phyloP scores from a whole-genome alignment of 2,797 vertebrate genomes.

The Melanogrammus aeglefinus region DNA sequence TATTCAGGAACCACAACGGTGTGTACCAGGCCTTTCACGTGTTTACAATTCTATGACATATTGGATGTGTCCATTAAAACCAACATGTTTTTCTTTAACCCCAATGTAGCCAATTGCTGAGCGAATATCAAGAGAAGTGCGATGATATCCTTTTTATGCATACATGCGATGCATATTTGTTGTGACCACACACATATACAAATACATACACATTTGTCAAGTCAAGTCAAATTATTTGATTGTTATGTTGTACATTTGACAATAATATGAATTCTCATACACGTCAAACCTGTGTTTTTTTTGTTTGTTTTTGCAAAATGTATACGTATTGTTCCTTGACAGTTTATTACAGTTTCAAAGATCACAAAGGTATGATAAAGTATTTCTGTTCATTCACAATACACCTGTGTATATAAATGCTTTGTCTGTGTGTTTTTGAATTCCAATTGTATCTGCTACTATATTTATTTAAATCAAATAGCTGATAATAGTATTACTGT shows the following conservation, averaged over 20 bases:
- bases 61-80: neutral
- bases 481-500: neutral
- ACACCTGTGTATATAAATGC: too few relatives aligned
- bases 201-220: too few relatives aligned
- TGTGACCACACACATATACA: neutral
- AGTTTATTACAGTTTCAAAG: conserved; percentile 78
- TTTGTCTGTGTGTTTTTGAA: too few relatives aligned
- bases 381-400: neutral
- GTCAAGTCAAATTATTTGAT: too few relatives aligned
- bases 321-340: conserved; percentile 72
- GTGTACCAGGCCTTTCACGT: neutral
- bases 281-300: neutral
- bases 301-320: conserved; percentile 5
- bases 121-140: conserved; percentile 84
- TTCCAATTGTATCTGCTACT: too few relatives aligned
- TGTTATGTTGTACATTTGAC: too few relatives aligned
- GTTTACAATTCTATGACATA: neutral
- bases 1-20: neutral
- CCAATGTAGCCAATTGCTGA: conserved; percentile 68
- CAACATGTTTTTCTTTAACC: neutral
- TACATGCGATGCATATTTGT: neutral
- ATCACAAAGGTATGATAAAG: conserved; percentile 77
- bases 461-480: neutral
- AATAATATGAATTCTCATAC: too few relatives aligned
- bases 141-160: conserved; percentile 83